These are phyloP conservation scores for Bettongia penicillata DNA, from an alignment of 2,113 vertebrate species.

Conservation along the genomic window DNA sequence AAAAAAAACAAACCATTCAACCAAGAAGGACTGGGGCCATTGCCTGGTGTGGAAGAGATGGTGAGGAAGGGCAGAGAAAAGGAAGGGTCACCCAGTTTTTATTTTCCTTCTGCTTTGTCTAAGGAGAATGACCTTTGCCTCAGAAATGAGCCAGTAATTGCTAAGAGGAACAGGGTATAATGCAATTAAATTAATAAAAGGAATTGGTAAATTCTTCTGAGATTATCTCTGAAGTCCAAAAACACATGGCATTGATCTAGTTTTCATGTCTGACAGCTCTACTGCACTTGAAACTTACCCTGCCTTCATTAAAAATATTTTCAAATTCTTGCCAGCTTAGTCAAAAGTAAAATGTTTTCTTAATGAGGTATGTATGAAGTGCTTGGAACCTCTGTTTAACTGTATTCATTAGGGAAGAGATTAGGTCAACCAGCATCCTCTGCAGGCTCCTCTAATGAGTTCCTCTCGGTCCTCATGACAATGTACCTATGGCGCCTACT, in stretches of 20 bases:
- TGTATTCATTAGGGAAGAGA: not conserved
- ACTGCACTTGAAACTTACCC: not conserved
- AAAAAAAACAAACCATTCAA: not conserved
- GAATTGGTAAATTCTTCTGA: not conserved
- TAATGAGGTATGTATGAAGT: not conserved
- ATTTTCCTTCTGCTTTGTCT: not conserved
- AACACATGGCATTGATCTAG: not conserved
- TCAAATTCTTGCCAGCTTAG: not conserved
- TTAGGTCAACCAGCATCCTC: not conserved
- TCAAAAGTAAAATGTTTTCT: not conserved
- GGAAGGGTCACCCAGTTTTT: not conserved
- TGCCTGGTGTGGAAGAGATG: not conserved
- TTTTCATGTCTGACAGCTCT: not conserved
- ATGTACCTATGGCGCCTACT: not conserved
- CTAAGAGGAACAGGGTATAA: not conserved
- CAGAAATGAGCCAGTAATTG: not conserved
- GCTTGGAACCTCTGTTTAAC: not conserved
- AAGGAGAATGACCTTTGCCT: not conserved
- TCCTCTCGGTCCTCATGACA: not conserved
- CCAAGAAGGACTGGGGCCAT: not conserved
- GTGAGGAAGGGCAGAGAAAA: not conserved
- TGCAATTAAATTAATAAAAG: not conserved
- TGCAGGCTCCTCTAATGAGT: not conserved
- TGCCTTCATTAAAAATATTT: not conserved
- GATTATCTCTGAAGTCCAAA: not conserved